Percentiles rank a stretch among this genome's conserved stretches.
phyloP scores from a whole-genome alignment of 2,797 vertebrate species.

The Manis pentadactyla region DNA sequence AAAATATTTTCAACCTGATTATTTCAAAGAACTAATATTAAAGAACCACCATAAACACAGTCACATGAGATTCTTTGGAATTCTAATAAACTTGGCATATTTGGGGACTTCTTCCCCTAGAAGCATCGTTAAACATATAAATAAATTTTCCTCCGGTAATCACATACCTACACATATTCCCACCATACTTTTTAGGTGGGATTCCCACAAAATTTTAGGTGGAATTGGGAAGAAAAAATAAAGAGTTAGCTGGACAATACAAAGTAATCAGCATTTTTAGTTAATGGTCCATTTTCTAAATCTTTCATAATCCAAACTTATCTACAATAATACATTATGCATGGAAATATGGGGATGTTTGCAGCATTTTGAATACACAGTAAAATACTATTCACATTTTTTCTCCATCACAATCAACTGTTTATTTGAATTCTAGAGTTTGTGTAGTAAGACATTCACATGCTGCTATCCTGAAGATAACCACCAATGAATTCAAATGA shows the following conservation, averaged over 20 bases:
- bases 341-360: neutral
- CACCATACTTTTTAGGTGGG: neutral
- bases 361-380: neutral
- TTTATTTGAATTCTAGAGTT: conserved; percentile 47
- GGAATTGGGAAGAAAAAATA: neutral
- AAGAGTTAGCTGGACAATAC: neutral
- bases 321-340: neutral
- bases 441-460: neutral
- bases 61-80: neutral
- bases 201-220: neutral
- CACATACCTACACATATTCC: neutral
- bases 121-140: neutral
- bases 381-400: neutral
- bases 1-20: conserved; percentile 4
- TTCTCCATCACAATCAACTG: neutral
- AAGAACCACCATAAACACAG: neutral
- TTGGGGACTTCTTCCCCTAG: neutral
- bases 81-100: neutral
- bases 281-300: neutral
- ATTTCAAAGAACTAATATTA: neutral
- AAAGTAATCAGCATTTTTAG: neutral
- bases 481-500: neutral
- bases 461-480: neutral
- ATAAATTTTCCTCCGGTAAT: neutral
- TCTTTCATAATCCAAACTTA: neutral